phyloP scores from a whole-genome alignment of 35 echinoderm and acorn worm species.

The Apostichopus japonicus region DNA sequence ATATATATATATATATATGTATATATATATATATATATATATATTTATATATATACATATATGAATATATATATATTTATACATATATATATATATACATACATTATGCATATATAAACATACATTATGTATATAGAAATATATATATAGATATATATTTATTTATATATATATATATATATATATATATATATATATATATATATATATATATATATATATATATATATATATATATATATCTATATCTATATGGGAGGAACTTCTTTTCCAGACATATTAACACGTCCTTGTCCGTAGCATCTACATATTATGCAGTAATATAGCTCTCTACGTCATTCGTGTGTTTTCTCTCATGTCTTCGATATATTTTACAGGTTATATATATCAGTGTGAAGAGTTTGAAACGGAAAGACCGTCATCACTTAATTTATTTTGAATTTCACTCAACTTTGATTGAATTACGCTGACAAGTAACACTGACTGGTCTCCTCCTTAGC shows the following conservation, averaged over 20 bases:
- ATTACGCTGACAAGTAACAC: constrained; percentile 25
- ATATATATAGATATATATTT: neutral
- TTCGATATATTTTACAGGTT: too few relatives aligned
- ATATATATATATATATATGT: neutral
- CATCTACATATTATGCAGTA: too few relatives aligned
- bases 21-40: neutral
- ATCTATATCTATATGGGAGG: neutral
- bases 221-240: neutral
- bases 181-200: neutral
- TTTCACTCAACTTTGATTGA: constrained; percentile 25
- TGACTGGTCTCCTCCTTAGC: neutral
- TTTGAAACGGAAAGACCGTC: neutral
- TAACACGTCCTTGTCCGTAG: neutral
- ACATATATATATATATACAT: neutral
- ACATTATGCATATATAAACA: neutral
- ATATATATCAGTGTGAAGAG: too few relatives aligned
- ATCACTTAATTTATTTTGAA: constrained; percentile 11
- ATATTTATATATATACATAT: neutral
- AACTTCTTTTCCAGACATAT: neutral
- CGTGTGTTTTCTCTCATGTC: too few relatives aligned
- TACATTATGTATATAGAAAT: neutral
- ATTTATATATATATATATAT: neutral
- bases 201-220: neutral
- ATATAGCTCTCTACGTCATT: too few relatives aligned
- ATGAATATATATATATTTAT: neutral